Base-by-base conservation (phyloP, 2,888 invertebrate genomes). In the Drosophila vallismaia region DNA sequence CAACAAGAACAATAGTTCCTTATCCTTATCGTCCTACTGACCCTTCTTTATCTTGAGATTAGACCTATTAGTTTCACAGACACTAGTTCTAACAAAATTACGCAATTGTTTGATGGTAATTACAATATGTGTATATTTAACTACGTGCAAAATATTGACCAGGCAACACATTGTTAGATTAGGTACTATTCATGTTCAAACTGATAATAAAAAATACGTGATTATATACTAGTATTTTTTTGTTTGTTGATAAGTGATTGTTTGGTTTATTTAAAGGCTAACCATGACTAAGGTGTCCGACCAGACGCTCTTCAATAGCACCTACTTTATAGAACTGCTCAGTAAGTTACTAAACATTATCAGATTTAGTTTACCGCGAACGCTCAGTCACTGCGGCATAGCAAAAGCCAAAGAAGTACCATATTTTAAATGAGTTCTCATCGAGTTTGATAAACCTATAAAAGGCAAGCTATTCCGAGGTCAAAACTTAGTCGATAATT, bases 281-380 rank as follows among this genome's bases (percentile, higher is more conserved):
- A 64, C n/a, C 52, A 45, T 66, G 66, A 52, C 52, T 52, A 29
- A 7, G 52, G 51, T 9, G 0, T 8, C n/a, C 51, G 64, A 51
- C 24, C n/a, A 48, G n/a, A 12, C 12, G 12, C 12, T 14, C 40
- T 42, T 4, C 8, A 42, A 19, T 7, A 3, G 1, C 33, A 2
- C 1, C 33, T 8, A 3, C 0, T 10, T 10, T 33, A 33, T 14
- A 7, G 40, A 19, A 19, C 19, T 2, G 19, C 19, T 42, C 9
- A 19, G 40, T 42, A 14, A 8, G 7, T 42, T 42, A 8, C 19
- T 12, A 36, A n/a, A 36, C 36, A 12, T 36, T 36, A 36, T 36
- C 36, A 36, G 36, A 2, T 36, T 0, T 5, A 12, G 52, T 24
- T 9, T 12, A 10, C 3, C 1, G 12, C 1, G 5, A 45, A 8